Base-by-base conservation (phyloP, 2,797 vertebrate genomes). In the Oreonectes daqikongensis region DNA sequence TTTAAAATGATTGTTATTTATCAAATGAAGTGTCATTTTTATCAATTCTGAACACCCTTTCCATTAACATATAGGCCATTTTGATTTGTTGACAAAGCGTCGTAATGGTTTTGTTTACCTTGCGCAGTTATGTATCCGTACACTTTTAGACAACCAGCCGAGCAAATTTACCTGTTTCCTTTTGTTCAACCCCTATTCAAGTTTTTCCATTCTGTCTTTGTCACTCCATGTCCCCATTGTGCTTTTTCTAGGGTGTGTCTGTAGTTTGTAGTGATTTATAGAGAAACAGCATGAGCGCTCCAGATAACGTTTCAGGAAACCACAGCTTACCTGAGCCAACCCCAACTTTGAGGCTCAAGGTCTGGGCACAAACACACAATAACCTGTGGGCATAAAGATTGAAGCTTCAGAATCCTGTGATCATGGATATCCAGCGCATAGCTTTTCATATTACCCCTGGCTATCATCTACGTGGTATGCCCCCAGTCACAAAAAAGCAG, bases 241-340 rank as follows among this genome's bases (percentile, higher is more conserved):
- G 46, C 48, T 42, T 14, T 30, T 40, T 63, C 40, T 35, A 52
- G 67, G 75, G 75, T 70, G 75, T 77, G 75, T 64, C 67, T 42
- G 24, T 26, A 53, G 57, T 61, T 14, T 61, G 38, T 63, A 32
- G 74, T 61, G 74, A 69, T 76, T 76, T 76, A 76, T 70, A 64
- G 4, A 1, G 12, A 77, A 66, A 18, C 46, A 44, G 46, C 35
- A 69, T 28, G 67, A 70, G 11, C 5, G 0, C 35, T 77, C 15
- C 57, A 70, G 67, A 70, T 77, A 63, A 77, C 59, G 75, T 77
- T 77, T 70, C 75, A 77, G 57, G 66, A 77, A 69, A 50, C 0
- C 4, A 14, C 57, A 42, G 57, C 35, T 77, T 32, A 77, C 67
- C 59, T 77, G 75, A 70, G 59, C 67, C 69, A 63, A 77, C 66